Base-by-base conservation (phyloP, 1,140 invertebrate species). In the Drosophila lini region DNA sequence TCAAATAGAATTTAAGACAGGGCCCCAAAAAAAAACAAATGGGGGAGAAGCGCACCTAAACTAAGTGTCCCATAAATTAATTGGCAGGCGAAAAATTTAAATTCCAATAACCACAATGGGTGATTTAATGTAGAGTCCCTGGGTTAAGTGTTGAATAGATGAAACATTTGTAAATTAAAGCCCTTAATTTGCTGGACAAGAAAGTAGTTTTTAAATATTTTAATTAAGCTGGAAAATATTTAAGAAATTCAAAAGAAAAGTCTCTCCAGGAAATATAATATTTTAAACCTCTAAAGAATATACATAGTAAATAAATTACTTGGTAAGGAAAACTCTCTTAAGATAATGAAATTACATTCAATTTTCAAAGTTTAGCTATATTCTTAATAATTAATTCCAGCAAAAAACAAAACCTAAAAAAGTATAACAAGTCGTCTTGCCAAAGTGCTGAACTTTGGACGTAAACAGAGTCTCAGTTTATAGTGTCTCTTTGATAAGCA, bases 1-100 rank as follows among this genome's bases (percentile, higher is more conserved):
- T 41, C 55, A 32, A 52, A 16, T 62, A 63, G 42, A 56, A 59
- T 75, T 62, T 48, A 32, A 61, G 40, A 65, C 36, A 53, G 50
- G 32, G 32, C 13, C 52, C 16, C 16, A 11, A 19, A 44, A 13
- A 36, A 53, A 36, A 67, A 10, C 9, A 58, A 34, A 31, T 6
- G 25, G 32, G 11, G 13, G 32, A 53, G 50, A 19, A 44, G 22
- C 28, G 65, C 50, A 44, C 38, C 61, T 65, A 67, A 67, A 69
- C 61, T 31, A 53, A 69, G 45, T 36, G 53, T 44, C 38, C 10
- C 65, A 67, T 67, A 67, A 68, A 68, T 68, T 68, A 68, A 71
- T 70, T 70, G 19, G 8, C 48, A 13, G 3, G 5, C 38, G 16
- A 25, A 69, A 40, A 48, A 32, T 38, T n/a, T 38, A 32, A 64